Percentiles rank a stretch among this genome's conserved stretches.
These are phyloP conservation scores for Megalops atlanticus DNA, from an alignment of 2,113 vertebrate species.

Conservation along the genomic window DNA sequence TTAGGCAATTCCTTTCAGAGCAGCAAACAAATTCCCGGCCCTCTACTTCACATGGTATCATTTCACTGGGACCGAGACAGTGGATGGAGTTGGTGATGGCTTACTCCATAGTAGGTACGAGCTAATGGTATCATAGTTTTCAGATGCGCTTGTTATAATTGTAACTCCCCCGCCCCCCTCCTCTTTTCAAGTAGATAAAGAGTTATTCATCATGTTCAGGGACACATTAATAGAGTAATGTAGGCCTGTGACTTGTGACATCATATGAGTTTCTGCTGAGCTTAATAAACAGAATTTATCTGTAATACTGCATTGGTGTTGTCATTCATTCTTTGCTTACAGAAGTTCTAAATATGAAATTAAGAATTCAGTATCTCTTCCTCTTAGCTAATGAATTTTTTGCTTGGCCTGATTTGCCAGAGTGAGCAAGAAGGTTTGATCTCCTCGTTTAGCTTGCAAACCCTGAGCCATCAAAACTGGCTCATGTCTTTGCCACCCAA, in stretches of 20 bases:
- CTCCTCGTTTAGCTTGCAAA: slow-evolving; percentile 45
- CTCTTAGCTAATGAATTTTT: neutral
- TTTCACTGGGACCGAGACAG: too few species aligned
- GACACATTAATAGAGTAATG: neutral
- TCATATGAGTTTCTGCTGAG: neutral
- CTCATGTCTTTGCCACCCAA: slow-evolving; percentile 44
- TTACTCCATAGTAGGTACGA: too few species aligned
- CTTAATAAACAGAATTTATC: neutral
- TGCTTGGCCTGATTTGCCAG: slow-evolving; percentile 25
- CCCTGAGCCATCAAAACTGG: slow-evolving; percentile 34
- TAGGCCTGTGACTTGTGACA: neutral
- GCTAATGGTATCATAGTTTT: too few species aligned
- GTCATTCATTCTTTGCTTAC: too few species aligned
- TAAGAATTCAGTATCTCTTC: neutral
- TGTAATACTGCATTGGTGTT: too few species aligned
- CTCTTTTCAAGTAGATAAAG: too few species aligned
- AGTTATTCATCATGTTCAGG: neutral
- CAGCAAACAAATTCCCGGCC: too few species aligned
- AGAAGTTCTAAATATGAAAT: slow-evolving; percentile 18
- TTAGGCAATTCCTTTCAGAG: too few species aligned
- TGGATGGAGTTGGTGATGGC: too few species aligned
- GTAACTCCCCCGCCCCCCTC: too few species aligned
- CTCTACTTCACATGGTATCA: too few species aligned
- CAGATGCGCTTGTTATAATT: too few species aligned
- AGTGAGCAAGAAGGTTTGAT: slow-evolving; percentile 43